Base-by-base conservation (phyloP, 1,140 invertebrate genomes). In the Zophobas atratus region DNA sequence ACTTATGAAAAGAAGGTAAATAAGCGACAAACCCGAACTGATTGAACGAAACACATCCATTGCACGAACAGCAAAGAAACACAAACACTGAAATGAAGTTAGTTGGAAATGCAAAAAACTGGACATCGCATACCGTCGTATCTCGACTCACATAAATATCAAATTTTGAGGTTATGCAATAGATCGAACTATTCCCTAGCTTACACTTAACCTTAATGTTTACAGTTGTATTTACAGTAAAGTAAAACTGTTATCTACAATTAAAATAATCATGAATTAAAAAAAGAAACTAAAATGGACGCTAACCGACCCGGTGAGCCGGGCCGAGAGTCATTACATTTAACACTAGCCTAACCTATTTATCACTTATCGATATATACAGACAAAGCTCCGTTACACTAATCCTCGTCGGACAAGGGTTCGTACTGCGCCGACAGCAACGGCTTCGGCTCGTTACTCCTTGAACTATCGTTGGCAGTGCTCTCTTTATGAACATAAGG, bases 401-500 rank as follows among this genome's bases (percentile, higher is more conserved):
- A 96, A 90, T 96, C 95, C 88, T 96, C 95, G 88, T 96, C 95
- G 73, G 94, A 95, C 1, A 96, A 89, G 33, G 94, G 93, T 87
- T 96, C 95, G 86, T 96, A 96, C 86, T 96, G 94, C 75, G 93
- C 92, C 32, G 93, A 94, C 82, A 96, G 89, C 60, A 96, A 88
- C 39, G 94, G 94, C 82, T 94, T 94, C 33, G 94, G 93, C 87
- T 95, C 94, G 48, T 89, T 86, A 77, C 86, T 87, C 79, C 88
- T 86, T 35, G 89, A 81, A 81, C 87, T 84, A 79, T 88, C 83
- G 83, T 84, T 81, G 83, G 83, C 67, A 88, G 86, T 70, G 88
- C 86, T 63, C n/a, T 83, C 80, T 80, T 84, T 83, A 48, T 90
- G 88, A 8, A 88, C 88, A 53, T 87, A 85, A 1, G 86, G 87